A percentile compares a stretch with the other conserved stretches of the same genome.
phyloP scores from a whole-genome alignment of 2,797 vertebrate genomes.

The Peromyscus nudipes region DNA sequence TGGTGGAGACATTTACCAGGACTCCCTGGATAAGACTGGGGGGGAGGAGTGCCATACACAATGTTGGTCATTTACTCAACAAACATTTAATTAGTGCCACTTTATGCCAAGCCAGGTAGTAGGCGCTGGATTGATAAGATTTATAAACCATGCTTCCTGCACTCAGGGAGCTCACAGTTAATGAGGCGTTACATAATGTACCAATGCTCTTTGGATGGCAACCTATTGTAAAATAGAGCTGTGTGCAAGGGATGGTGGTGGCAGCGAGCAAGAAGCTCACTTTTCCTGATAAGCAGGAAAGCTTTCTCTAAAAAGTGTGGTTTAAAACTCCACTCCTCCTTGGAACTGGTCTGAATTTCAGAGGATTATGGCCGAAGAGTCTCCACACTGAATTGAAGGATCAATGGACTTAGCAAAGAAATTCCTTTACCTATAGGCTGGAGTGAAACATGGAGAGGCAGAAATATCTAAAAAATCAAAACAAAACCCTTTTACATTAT shows the following conservation, averaged over 20 bases:
- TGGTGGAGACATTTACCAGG: not conserved
- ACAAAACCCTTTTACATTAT: constrained; percentile 21
- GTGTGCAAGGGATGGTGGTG: not conserved
- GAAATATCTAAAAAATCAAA: constrained; percentile 49
- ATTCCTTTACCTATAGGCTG: constrained; percentile 17
- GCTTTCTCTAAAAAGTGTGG: constrained; percentile 26
- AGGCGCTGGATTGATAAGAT: constrained; percentile 5
- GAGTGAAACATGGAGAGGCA: not conserved
- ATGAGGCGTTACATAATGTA: constrained; percentile 43
- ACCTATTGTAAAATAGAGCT: constrained; percentile 29
- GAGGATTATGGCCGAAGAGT: constrained; percentile 15
- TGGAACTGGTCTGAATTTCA: constrained; percentile 53
- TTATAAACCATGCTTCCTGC: constrained; percentile 11
- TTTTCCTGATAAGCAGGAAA: constrained; percentile 33
- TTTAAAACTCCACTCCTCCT: constrained; percentile 52
- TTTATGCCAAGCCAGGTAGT: constrained; percentile 21
- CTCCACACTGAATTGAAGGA: constrained; percentile 36
- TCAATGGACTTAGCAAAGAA: constrained; percentile 54
- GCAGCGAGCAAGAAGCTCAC: not conserved
- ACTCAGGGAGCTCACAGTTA: constrained; percentile 52
- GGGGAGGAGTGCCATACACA: not conserved
- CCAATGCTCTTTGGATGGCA: not conserved
- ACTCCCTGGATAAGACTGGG: not conserved
- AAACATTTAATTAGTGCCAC: constrained; percentile 26
- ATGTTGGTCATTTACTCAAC: constrained; percentile 8